A percentile compares a stretch with the other conserved stretches of the same genome.
phyloP scores from a whole-genome alignment of 2,888 invertebrate genomes.

The Cheilosia vulpina region DNA sequence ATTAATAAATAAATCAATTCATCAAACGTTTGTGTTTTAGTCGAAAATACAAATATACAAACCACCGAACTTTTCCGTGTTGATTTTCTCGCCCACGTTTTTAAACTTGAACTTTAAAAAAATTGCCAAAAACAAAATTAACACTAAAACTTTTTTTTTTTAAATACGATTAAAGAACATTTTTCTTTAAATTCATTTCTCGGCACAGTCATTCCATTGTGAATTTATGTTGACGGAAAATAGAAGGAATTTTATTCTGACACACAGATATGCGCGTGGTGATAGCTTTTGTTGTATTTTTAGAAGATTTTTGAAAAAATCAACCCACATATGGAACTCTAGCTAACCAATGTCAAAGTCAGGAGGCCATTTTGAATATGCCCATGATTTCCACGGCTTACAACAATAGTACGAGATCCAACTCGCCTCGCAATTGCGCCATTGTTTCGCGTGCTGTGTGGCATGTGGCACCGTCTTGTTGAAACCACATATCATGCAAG shows the following conservation, averaged over 20 bases:
- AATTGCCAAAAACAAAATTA: conserved; percentile 5
- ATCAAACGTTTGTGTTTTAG: not conserved
- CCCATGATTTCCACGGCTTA: no score
- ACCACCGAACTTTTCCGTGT: conserved; percentile 7
- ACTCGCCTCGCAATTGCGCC: no score
- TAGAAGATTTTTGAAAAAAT: not conserved
- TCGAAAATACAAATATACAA: not conserved
- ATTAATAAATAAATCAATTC: conserved; percentile 12
- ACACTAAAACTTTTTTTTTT: not conserved
- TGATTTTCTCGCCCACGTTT: conserved; percentile 19
- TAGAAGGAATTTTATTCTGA: conserved; percentile 22
- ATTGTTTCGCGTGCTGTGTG: no score
- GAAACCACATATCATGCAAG: no score
- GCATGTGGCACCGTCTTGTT: no score
- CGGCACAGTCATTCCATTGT: conserved; percentile 23
- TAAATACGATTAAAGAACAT: conserved; percentile 23
- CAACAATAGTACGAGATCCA: no score
- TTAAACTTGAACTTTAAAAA: conserved; percentile 40
- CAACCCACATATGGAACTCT: no score
- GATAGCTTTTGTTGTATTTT: conserved; percentile 6
- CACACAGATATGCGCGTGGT: conserved; percentile 7
- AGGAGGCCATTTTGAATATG: no score
- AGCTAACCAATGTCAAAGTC: no score
- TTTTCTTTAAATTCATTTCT: conserved; percentile 14
- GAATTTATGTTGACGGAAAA: conserved; percentile 48